These are phyloP conservation scores for Tenthredo mesomela DNA, from an alignment of 2,888 invertebrate species.

Conservation along the genomic window DNA sequence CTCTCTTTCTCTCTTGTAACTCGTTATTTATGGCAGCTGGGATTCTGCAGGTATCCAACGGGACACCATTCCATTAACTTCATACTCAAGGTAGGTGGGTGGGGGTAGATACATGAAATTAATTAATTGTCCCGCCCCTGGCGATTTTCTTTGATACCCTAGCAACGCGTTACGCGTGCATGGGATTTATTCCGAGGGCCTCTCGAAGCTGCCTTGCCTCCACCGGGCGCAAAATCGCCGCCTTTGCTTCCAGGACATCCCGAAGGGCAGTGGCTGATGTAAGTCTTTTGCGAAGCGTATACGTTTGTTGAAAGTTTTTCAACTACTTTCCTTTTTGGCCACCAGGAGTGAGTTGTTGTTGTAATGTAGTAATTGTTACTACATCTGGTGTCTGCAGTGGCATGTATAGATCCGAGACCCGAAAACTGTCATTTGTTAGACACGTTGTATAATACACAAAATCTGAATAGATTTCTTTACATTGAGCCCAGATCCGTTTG, in stretches of 20 bases:
- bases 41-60: not conserved
- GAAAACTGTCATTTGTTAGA: not conserved
- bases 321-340: not conserved
- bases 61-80: constrained; percentile 21
- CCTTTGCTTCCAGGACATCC: constrained; percentile 6
- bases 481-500: too few species aligned
- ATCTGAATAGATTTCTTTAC: not conserved
- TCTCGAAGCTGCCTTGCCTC: not conserved
- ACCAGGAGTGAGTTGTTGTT: too few species aligned
- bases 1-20: not conserved
- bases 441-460: not conserved
- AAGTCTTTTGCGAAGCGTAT: not conserved
- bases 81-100: not conserved
- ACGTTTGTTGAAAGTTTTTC: constrained; percentile 5
- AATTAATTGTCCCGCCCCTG: constrained; percentile 42
- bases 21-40: not conserved
- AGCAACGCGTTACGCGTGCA: constrained; percentile 11
- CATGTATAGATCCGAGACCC: not conserved
- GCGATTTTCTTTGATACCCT: constrained; percentile 34
- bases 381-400: not conserved
- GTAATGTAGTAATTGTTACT: too few species aligned
- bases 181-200: constrained; percentile 26
- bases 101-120: constrained; percentile 9
- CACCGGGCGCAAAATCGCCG: constrained; percentile 4
- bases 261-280: not conserved